Conservation (phyloP, 37 sponge, comb jelly and placozoan genomes). For the Haliclona indistincta region DNA sequence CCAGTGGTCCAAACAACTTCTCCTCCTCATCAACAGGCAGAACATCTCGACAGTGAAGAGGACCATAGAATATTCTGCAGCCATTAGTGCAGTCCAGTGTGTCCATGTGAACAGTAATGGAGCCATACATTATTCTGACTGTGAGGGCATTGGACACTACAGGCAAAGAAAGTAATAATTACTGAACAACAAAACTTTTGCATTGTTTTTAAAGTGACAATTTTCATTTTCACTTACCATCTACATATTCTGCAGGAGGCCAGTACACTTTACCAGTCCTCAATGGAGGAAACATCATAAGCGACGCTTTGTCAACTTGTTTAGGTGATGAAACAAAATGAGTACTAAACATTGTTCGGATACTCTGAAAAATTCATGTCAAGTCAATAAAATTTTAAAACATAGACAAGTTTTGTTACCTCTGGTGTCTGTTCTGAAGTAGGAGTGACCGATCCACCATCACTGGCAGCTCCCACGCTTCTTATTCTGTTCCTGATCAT, state of each 20-base stretch:
- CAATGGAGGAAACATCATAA: slow-evolving; percentile 23
- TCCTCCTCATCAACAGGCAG: slow-evolving; percentile 37
- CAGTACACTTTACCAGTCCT: slow-evolving; percentile 35
- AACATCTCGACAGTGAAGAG: slow-evolving; percentile 51
- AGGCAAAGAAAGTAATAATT: neutral
- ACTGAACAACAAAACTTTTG: neutral
- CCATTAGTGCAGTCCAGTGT: slow-evolving; percentile 59
- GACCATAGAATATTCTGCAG: slow-evolving; percentile 53
- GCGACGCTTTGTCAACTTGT: neutral
- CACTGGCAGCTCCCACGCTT: no score
- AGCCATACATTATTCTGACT: slow-evolving; percentile 52
- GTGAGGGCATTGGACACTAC: slow-evolving; percentile 44
- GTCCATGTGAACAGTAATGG: slow-evolving; percentile 64
- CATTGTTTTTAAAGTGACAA: neutral
- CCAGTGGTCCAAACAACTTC: slow-evolving; percentile 56
- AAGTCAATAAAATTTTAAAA: no score
- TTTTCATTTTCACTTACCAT: slow-evolving; percentile 23
- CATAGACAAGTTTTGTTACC: no score
- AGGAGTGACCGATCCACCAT: no score
- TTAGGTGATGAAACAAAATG: neutral
- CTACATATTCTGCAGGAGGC: slow-evolving; percentile 44
- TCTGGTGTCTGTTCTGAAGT: no score
- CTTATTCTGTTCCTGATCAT: no score
- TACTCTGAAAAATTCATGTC: no score
- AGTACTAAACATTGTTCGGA: no score